Base-by-base conservation (phyloP, 2,888 invertebrate species). In the Rhodophaea formosa region DNA sequence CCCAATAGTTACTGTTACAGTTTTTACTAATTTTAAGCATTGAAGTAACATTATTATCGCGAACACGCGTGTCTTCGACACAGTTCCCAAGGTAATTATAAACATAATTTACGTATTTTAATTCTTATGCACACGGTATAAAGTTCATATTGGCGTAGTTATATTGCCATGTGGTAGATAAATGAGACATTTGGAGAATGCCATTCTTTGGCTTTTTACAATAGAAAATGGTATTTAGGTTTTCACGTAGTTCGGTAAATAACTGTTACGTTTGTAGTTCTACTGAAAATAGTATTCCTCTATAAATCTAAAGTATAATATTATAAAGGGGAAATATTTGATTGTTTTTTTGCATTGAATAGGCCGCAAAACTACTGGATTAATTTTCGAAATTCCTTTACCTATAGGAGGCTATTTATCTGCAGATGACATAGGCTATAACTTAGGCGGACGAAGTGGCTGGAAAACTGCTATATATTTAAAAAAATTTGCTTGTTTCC, bases 101-200 rank as follows among this genome's bases (percentile, higher is more conserved):
- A 62, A 57, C 44, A n/a, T n/a, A 57, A 51, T 57, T 10, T 0
- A 7, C 12, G n/a, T 51, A 43, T 43, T 49, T 6, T 49, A 14
- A 16, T 1, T 14, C 49, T 49, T 30, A 56, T 12, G 23, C 8
- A 1, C 15, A 30, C 0, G 15, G 8, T 8, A 30, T 56, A 56
- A 15, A 42, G 56, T 43, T 30, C 42, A 49, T 12, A 49, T 47
- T 56, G 6, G 49, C 16, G n/a, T 39, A 23, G 15, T 43, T 12
- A 39, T 43, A 17, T 14, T 39, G 17, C 14, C 39, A 44, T 53
- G 32, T 57, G 57, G 59, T 45, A 66, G 66, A 67, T 70, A 63
- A 62, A 67, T 65, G 66, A 61, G 66, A 63, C 65, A 68, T 70
- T 68, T 68, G n/a, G 46, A 70, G 62, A 71, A 66, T 70, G 61